A percentile compares a stretch with the other conserved stretches of the same genome.
These are phyloP conservation scores for Rhopilema esculentum DNA, from an alignment of 30 jellyfish, hydroid and myxozoan species.

Conservation along the genomic window DNA sequence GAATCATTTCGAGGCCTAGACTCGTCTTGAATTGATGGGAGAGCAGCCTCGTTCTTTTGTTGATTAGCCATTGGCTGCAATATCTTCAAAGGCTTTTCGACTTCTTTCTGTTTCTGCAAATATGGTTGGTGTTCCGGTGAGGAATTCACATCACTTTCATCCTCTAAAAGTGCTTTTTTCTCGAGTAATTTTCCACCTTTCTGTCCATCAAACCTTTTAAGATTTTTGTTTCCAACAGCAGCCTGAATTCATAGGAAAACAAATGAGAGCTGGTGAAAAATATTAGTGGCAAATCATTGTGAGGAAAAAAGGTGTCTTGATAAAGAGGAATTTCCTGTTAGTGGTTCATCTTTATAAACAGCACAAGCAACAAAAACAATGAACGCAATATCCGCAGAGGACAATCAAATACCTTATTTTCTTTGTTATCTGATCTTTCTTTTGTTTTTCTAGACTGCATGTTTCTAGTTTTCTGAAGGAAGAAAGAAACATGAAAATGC, in stretches of 20 bases:
- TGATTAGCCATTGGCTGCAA: slow-evolving; percentile 10
- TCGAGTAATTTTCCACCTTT: slow-evolving; percentile 1
- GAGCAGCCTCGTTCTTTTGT: not conserved
- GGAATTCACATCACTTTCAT: slow-evolving; percentile 18
- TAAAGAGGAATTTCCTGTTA: no score
- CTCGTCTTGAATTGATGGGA: not conserved
- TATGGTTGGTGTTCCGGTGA: slow-evolving; percentile 56
- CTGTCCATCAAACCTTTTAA: slow-evolving; percentile 4
- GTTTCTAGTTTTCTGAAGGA: slow-evolving; percentile 30
- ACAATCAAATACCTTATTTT: slow-evolving; percentile 37
- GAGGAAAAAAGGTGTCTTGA: not conserved
- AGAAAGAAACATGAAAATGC: not conserved
- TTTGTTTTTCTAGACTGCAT: slow-evolving; percentile 37
- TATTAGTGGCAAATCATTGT: not conserved
- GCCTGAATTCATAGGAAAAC: not conserved
- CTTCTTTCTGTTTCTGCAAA: not conserved
- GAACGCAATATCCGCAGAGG: no score
- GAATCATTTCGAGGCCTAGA: not conserved
- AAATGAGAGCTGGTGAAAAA: not conserved
- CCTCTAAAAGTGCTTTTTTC: slow-evolving; percentile 14
- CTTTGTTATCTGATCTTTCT: slow-evolving; percentile 22
- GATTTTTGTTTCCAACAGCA: not conserved
- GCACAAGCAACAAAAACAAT: no score
- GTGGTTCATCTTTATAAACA: no score
- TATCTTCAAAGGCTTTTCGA: not conserved